These are phyloP conservation scores for Phengaris alcon DNA, from an alignment of 2,888 invertebrate genomes.

Conservation along the genomic window DNA sequence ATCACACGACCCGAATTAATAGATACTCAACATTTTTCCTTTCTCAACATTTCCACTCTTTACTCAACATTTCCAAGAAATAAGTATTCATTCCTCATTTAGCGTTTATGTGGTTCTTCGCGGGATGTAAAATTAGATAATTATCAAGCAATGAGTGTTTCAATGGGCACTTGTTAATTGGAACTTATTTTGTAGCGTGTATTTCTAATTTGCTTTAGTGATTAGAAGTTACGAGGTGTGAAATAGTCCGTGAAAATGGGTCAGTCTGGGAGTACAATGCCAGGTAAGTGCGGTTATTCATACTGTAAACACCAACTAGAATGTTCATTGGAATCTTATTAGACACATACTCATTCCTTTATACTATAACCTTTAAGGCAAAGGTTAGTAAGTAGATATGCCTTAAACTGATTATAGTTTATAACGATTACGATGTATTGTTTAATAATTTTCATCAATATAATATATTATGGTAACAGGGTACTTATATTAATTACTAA, in stretches of 20 bases:
- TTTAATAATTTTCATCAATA: not conserved
- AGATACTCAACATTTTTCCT: not conserved
- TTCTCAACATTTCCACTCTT: too few relatives aligned
- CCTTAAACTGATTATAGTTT: not conserved
- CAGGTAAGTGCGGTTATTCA: slow-evolving; percentile 61
- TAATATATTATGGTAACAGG: too few relatives aligned
- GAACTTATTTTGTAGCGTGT: slow-evolving; percentile 29
- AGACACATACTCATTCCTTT: slow-evolving; percentile 31
- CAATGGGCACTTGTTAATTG: slow-evolving; percentile 31
- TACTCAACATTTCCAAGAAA: not conserved
- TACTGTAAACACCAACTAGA: slow-evolving; percentile 42
- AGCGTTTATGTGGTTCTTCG: slow-evolving; percentile 56
- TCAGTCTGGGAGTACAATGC: slow-evolving; percentile 67
- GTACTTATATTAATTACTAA: too few relatives aligned
- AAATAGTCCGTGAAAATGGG: slow-evolving; percentile 52
- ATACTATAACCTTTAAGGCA: slow-evolving; percentile 35
- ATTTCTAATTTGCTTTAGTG: slow-evolving; percentile 39
- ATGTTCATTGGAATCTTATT: slow-evolving; percentile 54
- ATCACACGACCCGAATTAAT: not conserved
- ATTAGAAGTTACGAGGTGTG: slow-evolving; percentile 39
- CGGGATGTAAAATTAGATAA: slow-evolving; percentile 36
- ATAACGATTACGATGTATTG: not conserved
- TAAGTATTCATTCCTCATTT: not conserved
- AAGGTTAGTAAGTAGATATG: slow-evolving; percentile 2
- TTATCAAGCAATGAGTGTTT: slow-evolving; percentile 27